A percentile compares a stretch with the other conserved stretches of the same genome.
Evolutionary conservation across 2,888 invertebrate species (phyloP).

Genomic region (Drosophila niveifrons): DNA sequence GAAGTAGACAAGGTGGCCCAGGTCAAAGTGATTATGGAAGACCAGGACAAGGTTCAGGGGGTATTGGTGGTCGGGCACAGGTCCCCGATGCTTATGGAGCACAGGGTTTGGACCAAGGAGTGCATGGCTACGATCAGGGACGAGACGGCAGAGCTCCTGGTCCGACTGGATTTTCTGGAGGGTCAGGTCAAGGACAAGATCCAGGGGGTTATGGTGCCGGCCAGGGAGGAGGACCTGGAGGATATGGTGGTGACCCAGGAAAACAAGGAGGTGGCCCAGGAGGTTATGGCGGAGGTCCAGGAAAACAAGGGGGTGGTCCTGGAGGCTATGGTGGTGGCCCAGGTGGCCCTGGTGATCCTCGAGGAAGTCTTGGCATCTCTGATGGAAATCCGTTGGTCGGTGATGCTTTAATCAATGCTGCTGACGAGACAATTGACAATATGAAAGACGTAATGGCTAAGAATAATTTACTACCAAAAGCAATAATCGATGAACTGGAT

Average conservation of each 20-base stretch:
- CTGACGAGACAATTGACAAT: constrained; percentile 64
- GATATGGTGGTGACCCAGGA: constrained; percentile 13
- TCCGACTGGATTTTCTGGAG: background rate
- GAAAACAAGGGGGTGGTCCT: constrained; percentile 1
- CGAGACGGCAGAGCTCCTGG: background rate
- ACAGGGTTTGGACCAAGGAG: constrained; percentile 1
- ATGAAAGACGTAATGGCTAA: constrained; percentile 70
- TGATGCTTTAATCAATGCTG: constrained; percentile 76
- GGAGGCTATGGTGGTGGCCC: constrained; percentile 11
- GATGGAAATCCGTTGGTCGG: constrained; percentile 44
- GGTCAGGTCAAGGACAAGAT: background rate
- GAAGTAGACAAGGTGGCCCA: background rate
- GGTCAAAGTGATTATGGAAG: background rate
- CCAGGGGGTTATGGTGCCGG: background rate
- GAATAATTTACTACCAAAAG: constrained; percentile 65
- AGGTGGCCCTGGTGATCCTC: constrained; percentile 5
- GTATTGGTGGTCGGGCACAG: background rate
- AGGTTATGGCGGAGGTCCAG: background rate
- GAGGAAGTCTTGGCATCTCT: constrained; percentile 1
- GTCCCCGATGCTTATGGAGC: background rate
- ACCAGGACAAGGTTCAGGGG: background rate
- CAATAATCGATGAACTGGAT: constrained; percentile 64
- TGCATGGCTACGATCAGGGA: background rate
- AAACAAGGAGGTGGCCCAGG: constrained; percentile 2
- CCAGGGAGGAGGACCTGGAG: constrained; percentile 4